Conservation (phyloP, 2,113 vertebrate species). For the Thryonomys swinderianus region DNA sequence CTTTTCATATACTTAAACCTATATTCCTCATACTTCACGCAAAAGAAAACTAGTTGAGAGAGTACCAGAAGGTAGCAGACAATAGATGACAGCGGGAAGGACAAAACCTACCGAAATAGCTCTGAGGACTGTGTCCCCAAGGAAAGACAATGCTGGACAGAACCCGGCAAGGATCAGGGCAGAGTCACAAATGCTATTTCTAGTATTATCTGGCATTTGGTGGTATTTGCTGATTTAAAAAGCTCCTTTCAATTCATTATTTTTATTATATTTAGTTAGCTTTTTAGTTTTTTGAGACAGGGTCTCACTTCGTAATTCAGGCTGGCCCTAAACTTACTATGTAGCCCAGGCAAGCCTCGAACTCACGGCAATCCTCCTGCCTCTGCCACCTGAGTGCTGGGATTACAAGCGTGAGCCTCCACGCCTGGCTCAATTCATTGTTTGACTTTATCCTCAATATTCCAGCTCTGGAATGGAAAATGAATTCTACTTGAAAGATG, state of each 20-base stretch:
- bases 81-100: background rate
- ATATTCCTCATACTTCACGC: conserved; percentile 34
- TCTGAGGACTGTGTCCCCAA: background rate
- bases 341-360: no score
- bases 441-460: background rate
- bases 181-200: background rate
- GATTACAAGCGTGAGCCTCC: no score
- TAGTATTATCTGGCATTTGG: conserved; percentile 29
- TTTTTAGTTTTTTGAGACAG: no score
- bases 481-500: conserved; percentile 43
- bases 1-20: conserved; percentile 51
- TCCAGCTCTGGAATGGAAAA: background rate
- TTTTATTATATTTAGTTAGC: no score
- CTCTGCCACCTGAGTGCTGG: no score
- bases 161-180: background rate
- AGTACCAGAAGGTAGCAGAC: background rate
- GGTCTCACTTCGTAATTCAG: no score
- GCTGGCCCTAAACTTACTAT: no score
- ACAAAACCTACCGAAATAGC: background rate
- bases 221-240: conserved; percentile 58
- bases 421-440: background rate
- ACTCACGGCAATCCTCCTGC: no score
- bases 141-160: conserved; percentile 6
- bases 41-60: conserved; percentile 54
- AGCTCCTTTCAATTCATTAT: conserved; percentile 3